Evolutionary conservation across 2,113 vertebrate species (phyloP), one percentile per base, ranked within the genome.

Genomic region (Leiothrix lutea): DNA sequence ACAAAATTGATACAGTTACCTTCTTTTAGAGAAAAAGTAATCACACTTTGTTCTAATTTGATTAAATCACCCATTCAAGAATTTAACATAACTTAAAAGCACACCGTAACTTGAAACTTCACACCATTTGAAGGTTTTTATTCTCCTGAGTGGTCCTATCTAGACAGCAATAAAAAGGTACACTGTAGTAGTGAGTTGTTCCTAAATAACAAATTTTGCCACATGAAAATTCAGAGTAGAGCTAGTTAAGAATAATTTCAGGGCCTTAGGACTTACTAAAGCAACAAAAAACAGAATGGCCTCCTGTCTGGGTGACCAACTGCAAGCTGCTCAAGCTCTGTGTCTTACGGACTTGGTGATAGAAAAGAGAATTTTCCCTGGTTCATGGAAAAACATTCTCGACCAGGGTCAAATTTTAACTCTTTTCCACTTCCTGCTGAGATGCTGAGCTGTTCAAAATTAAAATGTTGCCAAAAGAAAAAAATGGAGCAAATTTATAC

Each of bases 401-500:
- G 69, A 94, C 56, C 71, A 54, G 31, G 77, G 72, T 90, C 60
- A 86, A 74, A 44, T 92, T 90, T 96, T 93, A 92, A 70, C 47
- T 78, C 38, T 90, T 87, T 94, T 92, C 67, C 56, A 54, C 47
- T 86, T 93, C 88, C 95, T 70, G 71, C 67, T 94, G 90, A 71
- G 87, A 72, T 75, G 74, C 74, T 86, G 95, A 94, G 75, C 42
- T 93, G 35, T 78, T 94, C 54, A 78, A 86, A 92, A 74, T 25
- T 26, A 62, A 80, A 74, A 83, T 40, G 14, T 66, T 88, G 58
- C 38, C 87, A 24, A 44, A 75, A 66, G 35, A 50, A 78, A 64
- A 80, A 56, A 74, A 69, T 14, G 31, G 4, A 13, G 5, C 7
- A 71, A 70, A 64, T 80, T 62, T 88, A 77, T 47, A 40, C 47